These are phyloP conservation scores for Sphecodes monilicornis DNA, from an alignment of 2,888 invertebrate genomes.

Conservation along the genomic window DNA sequence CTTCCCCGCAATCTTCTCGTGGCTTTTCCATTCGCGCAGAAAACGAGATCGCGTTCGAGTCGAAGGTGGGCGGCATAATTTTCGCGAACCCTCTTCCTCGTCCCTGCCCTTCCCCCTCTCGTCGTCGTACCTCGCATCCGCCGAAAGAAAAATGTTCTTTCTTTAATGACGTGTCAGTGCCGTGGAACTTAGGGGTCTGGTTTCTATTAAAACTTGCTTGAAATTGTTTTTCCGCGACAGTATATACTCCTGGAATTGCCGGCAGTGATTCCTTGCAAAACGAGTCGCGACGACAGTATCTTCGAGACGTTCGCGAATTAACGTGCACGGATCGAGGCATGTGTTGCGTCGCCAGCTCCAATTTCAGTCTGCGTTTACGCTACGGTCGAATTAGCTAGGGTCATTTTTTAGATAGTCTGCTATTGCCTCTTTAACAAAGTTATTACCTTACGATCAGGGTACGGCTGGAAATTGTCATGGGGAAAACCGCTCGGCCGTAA, in stretches of 20 bases:
- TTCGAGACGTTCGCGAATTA: not conserved
- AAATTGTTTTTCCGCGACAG: conserved; percentile 40
- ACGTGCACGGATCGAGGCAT: not conserved
- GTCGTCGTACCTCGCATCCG: not conserved
- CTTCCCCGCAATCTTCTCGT: conserved; percentile 39
- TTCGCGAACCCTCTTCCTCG: conserved; percentile 34
- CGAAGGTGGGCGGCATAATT: conserved; percentile 61
- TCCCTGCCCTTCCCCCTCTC: not conserved
- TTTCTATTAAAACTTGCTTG: conserved; percentile 58
- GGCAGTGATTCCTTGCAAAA: conserved; percentile 2
- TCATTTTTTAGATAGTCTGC: too few species aligned
- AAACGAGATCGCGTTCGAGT: conserved; percentile 68
- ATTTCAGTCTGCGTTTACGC: too few species aligned
- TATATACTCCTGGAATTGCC: conserved; percentile 9
- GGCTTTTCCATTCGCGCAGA: conserved; percentile 62
- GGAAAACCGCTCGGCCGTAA: too few species aligned
- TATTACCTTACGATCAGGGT: too few species aligned
- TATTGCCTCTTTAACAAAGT: too few species aligned
- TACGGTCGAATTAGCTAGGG: too few species aligned
- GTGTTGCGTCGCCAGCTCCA: too few species aligned
- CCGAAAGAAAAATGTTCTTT: conserved; percentile 53
- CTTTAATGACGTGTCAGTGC: conserved; percentile 63
- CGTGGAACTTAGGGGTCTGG: conserved; percentile 26
- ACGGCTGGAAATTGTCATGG: too few species aligned
- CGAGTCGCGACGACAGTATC: conserved; percentile 2